Evolutionary conservation across 1,140 invertebrate species (phyloP).

Genomic region (Tenebrio molitor): DNA sequence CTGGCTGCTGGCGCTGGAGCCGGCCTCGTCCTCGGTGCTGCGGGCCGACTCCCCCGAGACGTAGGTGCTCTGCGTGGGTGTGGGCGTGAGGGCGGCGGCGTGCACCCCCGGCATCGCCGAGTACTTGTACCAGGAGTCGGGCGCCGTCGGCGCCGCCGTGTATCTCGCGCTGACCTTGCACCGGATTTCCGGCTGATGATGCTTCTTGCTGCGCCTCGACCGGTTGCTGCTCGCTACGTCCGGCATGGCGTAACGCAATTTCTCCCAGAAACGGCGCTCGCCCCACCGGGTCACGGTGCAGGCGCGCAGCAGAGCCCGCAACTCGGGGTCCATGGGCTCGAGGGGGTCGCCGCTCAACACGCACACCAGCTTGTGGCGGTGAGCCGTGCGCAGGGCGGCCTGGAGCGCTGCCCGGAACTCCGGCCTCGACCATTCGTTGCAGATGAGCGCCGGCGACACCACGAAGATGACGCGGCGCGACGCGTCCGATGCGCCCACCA

Average conservation of each 20-base stretch:
- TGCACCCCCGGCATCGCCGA: conserved; percentile 65
- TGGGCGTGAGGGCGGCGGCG: conserved; percentile 68
- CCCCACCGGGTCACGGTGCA: conserved; percentile 89
- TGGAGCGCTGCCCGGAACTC: conserved; percentile 80
- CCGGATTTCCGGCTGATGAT: conserved; percentile 65
- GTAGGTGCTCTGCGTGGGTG: conserved; percentile 75
- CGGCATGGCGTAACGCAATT: conserved; percentile 89
- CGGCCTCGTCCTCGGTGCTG: conserved; percentile 73
- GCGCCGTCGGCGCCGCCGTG: conserved; percentile 71
- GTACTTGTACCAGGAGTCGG: conserved; percentile 70
- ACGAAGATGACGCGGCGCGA: conserved; percentile 80
- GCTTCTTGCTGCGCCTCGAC: conserved; percentile 62
- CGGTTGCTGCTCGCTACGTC: conserved; percentile 69
- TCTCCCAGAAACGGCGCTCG: conserved; percentile 91
- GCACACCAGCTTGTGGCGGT: conserved; percentile 82
- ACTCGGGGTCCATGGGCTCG: conserved; percentile 82
- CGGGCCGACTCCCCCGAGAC: conserved; percentile 74
- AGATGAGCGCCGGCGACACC: conserved; percentile 80
- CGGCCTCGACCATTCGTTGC: conserved; percentile 81
- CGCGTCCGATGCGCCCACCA: conserved; percentile 83
- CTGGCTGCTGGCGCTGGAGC: conserved; percentile 69
- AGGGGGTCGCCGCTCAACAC: conserved; percentile 75
- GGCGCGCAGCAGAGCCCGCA: conserved; percentile 85
- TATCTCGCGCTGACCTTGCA: conserved; percentile 67
- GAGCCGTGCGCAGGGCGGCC: conserved; percentile 80